A percentile compares a stretch with the other conserved stretches of the same genome.
Conservation (phyloP, 2,888 invertebrate species). For the Melangyna quadrimaculata region DNA sequence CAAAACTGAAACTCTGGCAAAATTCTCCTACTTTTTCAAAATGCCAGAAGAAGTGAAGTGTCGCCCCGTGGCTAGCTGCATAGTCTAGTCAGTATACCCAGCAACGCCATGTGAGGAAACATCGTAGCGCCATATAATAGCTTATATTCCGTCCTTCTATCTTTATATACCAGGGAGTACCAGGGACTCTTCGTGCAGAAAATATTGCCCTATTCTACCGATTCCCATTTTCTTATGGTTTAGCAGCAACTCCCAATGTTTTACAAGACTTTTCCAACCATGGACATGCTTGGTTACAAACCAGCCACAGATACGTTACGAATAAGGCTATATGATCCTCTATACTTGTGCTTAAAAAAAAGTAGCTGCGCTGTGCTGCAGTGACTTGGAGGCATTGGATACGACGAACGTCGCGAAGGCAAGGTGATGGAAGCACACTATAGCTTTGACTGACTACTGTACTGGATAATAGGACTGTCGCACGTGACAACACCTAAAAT, state of each 20-base stretch:
- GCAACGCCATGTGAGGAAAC: conserved; percentile 48
- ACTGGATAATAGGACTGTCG: conserved; percentile 64
- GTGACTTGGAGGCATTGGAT: conserved; percentile 3
- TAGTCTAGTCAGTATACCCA: background rate
- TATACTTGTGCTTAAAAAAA: background rate
- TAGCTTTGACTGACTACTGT: conserved; percentile 49
- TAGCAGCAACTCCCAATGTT: conserved; percentile 32
- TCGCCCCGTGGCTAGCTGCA: conserved; percentile 30
- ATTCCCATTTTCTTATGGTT: conserved; percentile 40
- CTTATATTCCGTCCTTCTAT: conserved; percentile 6
- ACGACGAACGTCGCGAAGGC: no score
- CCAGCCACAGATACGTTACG: background rate
- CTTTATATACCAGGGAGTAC: background rate
- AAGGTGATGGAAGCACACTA: conserved; percentile 59
- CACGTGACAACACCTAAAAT: conserved; percentile 71
- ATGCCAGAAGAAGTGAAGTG: conserved; percentile 52
- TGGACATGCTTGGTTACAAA: conserved; percentile 29
- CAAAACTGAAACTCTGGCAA: background rate
- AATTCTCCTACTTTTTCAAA: background rate
- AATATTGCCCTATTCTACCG: conserved; percentile 46
- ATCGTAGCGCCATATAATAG: conserved; percentile 67
- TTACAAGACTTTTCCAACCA: conserved; percentile 42
- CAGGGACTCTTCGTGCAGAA: conserved; percentile 29
- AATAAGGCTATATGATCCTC: conserved; percentile 43
- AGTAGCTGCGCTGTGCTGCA: conserved; percentile 29